A percentile compares a stretch with the other conserved stretches of the same genome.
These are phyloP conservation scores for Thymelicus acteon DNA, from an alignment of 2,888 invertebrate species.

Conservation along the genomic window DNA sequence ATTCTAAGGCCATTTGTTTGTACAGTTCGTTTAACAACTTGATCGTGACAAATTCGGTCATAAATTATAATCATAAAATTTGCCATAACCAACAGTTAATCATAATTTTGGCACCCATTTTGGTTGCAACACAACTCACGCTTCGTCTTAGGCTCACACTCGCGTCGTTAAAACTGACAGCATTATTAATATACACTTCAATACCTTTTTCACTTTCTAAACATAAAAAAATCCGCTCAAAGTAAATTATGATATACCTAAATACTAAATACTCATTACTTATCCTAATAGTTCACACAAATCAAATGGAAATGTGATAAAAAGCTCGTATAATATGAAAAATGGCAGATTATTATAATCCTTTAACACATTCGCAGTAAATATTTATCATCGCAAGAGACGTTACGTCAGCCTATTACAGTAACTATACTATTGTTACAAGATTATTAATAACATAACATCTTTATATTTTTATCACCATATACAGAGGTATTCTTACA, in stretches of 20 bases:
- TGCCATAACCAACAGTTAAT: constrained; percentile 15
- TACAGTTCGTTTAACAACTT: constrained; percentile 19
- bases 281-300: constrained; percentile 14
- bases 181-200: constrained; percentile 14
- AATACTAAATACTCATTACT: constrained; percentile 26
- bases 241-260: constrained; percentile 10
- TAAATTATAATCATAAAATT: constrained; percentile 25
- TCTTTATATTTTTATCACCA: background rate
- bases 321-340: constrained; percentile 13
- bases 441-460: background rate
- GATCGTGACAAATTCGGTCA: constrained; percentile 27
- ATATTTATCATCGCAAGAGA: background rate
- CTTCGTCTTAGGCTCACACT: background rate
- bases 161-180: constrained; percentile 10
- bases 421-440: background rate
- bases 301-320: constrained; percentile 5
- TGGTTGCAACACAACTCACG: background rate
- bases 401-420: background rate
- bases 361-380: background rate
- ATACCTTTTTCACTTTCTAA: constrained; percentile 18
- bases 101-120: constrained; percentile 31
- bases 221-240: background rate
- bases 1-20: constrained; percentile 22
- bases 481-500: too few species aligned
- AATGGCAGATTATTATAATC: constrained; percentile 17